These are phyloP conservation scores for Eupithecia subfuscata DNA, from an alignment of 2,888 invertebrate genomes.

Conservation along the genomic window DNA sequence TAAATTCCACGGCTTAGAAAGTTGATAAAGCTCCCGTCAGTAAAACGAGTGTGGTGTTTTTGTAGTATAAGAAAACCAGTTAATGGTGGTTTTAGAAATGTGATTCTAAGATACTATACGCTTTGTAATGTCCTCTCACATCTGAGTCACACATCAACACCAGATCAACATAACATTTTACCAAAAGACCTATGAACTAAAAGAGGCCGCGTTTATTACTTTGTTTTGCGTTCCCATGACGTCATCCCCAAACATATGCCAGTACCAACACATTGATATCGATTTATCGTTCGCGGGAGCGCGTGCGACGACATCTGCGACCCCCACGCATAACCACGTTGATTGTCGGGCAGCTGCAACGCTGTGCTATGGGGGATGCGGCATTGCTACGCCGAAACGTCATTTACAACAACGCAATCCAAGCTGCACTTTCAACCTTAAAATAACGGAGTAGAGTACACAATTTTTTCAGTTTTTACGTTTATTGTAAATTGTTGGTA, in stretches of 20 bases:
- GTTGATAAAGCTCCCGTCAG: not conserved
- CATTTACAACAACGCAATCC: slow-evolving; percentile 27
- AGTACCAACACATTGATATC: slow-evolving; percentile 56
- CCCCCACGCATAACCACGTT: slow-evolving; percentile 77
- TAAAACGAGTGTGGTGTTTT: not conserved
- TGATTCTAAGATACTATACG: too few species aligned
- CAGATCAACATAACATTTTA: not conserved
- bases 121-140: not conserved
- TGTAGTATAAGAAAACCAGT: not conserved
- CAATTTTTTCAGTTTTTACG: not conserved
- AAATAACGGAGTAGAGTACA: not conserved
- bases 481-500: not conserved
- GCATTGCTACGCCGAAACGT: slow-evolving; percentile 34
- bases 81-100: not conserved
- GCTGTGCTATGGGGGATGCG: slow-evolving; percentile 56
- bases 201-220: slow-evolving; percentile 7
- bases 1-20: not conserved
- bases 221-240: slow-evolving; percentile 36
- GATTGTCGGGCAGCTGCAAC: slow-evolving; percentile 75
- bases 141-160: not conserved
- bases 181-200: not conserved
- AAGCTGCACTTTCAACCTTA: slow-evolving; percentile 33
- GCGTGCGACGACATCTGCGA: slow-evolving; percentile 76
- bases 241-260: slow-evolving; percentile 43
- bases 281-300: slow-evolving; percentile 63